Conservation (phyloP, 1,140 invertebrate species). For the Pogonognathellus flavescens region DNA sequence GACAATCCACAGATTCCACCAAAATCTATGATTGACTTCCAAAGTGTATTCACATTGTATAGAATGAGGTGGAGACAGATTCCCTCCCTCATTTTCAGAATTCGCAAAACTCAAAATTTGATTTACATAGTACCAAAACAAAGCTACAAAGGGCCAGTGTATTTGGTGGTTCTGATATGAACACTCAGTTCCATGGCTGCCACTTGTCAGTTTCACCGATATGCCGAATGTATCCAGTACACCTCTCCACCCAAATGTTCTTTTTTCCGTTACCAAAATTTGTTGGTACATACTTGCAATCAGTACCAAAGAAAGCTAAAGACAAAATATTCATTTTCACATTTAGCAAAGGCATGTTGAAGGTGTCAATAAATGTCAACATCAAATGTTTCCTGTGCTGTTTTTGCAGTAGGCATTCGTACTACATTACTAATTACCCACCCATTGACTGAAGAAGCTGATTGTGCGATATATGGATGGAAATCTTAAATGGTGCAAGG, state of each 20-base stretch:
- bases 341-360: too few relatives aligned
- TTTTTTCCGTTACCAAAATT: neutral
- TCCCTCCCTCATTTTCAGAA: neutral
- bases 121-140: too few relatives aligned
- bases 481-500: too few relatives aligned
- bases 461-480: too few relatives aligned
- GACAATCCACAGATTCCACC: neutral
- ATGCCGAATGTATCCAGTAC: neutral
- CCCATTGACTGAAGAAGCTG: too few relatives aligned
- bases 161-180: neutral
- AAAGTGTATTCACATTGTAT: neutral
- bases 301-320: neutral
- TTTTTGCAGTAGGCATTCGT: too few relatives aligned
- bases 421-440: too few relatives aligned
- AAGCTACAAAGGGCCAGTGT: too few relatives aligned
- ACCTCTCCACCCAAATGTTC: slow-evolving; percentile 14
- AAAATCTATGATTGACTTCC: neutral
- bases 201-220: neutral
- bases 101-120: neutral
- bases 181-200: neutral
- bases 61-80: neutral
- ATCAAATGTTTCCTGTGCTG: too few relatives aligned
- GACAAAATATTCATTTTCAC: too few relatives aligned
- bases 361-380: too few relatives aligned
- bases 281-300: neutral